Evolutionary conservation across 2,888 invertebrate species (phyloP).

Genomic region (Mythimna albipuncta): DNA sequence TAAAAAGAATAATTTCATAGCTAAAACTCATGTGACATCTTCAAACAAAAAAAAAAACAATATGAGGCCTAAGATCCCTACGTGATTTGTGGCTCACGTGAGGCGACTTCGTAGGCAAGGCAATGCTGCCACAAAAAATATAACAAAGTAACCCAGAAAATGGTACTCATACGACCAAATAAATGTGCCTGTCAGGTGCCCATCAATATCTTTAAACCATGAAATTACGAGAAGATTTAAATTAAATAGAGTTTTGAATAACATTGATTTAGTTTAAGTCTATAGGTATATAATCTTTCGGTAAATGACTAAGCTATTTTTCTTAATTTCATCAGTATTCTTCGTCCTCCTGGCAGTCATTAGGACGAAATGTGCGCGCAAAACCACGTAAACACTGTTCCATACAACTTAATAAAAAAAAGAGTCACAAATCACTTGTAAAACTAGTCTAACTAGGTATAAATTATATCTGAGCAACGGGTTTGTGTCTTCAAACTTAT

Average conservation of each 20-base stretch:
- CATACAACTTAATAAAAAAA: no score
- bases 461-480: no score
- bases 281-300: not conserved
- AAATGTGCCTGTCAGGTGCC: constrained; percentile 14
- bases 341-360: no score
- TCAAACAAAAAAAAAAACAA: constrained; percentile 29
- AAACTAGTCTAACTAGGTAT: no score
- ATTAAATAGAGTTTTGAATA: not conserved
- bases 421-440: no score
- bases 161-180: constrained; percentile 1
- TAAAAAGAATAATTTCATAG: not conserved
- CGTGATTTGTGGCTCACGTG: constrained; percentile 54
- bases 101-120: constrained; percentile 30
- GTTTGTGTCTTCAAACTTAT: no score
- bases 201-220: constrained; percentile 14
- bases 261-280: not conserved
- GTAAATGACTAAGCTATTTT: no score
- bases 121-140: constrained; percentile 27
- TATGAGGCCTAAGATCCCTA: constrained; percentile 21
- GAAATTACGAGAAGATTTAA: not conserved
- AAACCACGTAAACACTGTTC: no score
- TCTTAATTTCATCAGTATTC: no score
- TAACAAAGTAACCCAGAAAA: constrained; percentile 16
- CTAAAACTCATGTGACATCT: not conserved
- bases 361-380: no score